Evolutionary conservation across 2,888 invertebrate species (phyloP), one percentile per base, ranked within the genome.

Genomic region (Sphaeridia pumilis): DNA sequence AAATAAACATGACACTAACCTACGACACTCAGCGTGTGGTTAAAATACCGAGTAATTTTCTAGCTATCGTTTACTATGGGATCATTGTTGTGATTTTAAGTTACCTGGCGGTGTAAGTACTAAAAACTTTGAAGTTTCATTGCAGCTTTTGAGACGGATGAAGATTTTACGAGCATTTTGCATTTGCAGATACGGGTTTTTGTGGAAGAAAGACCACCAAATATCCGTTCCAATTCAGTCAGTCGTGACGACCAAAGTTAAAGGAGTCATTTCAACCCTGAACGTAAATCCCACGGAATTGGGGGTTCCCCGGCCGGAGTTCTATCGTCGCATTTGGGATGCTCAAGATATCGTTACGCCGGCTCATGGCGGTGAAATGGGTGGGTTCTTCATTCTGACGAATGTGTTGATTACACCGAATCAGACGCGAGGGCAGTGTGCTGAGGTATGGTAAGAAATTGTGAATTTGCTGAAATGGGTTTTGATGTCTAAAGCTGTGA

Each of bases 321-420:
- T 61, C 24, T 69, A 68, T 55, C 53, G 61, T 17, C 57, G 68
- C 46, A 58, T 70, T 44, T 75, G 74, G 73, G 75, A 75, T 66
- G 70, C 72, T 4, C 68, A 72, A 2, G 75, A 75, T 58, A 72
- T 73, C 63, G 70, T 74, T 2, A 67, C 73, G n/a, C 74, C 75
- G 3, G 70, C 74, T 2, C 54, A 56, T 27, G 61, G 61, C 26
- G 72, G 71, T 69, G 74, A 74, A 63, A 72, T 72, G 60, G 70
- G 70, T 55, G 75, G 74, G 3, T 73, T 74, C 54, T 75, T 75
- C 66, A 70, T 75, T 28, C 70, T 69, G 54, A 75, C 75, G 25
- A 74, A 75, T 66, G 66, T 71, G 20, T 66, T 74, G 2, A 68
- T 73, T 17, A 74, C 75, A n/a, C 67, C 69, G 20, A 68, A 70